Evolutionary conservation across 2,888 invertebrate species (phyloP).

Genomic region (Eupithecia dodoneata): DNA sequence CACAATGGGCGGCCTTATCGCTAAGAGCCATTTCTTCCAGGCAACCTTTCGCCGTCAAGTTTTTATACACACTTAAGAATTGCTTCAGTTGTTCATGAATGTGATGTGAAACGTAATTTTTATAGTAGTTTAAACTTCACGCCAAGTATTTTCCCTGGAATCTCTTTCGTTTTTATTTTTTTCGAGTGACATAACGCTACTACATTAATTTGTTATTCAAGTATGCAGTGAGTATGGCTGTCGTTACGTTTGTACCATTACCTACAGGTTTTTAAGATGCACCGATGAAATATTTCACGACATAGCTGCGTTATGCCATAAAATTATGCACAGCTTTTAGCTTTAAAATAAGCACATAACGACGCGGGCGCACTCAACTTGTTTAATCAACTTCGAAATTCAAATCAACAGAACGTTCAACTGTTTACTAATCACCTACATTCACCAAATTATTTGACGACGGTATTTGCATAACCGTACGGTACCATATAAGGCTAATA

Average conservation of each 20-base stretch:
- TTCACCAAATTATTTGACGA: constrained; percentile 55
- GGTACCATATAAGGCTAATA: constrained; percentile 41
- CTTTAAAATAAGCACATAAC: constrained; percentile 21
- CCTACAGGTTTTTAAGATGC: not conserved
- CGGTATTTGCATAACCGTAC: constrained; percentile 47
- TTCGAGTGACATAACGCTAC: not conserved
- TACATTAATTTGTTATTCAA: not conserved
- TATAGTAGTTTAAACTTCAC: too few species aligned
- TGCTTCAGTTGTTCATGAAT: too few species aligned
- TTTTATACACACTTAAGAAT: too few species aligned
- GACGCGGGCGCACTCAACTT: constrained; percentile 23
- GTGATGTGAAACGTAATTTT: too few species aligned
- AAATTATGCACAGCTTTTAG: constrained; percentile 22
- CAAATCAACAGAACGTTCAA: constrained; percentile 40
- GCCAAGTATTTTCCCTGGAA: too few species aligned
- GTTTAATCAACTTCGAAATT: constrained; percentile 39
- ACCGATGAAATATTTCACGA: not conserved
- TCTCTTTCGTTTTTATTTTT: too few species aligned
- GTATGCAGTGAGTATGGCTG: not conserved
- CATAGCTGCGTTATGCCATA: not conserved
- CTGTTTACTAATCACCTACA: constrained; percentile 52
- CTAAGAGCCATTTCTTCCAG: too few species aligned
- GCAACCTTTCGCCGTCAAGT: too few species aligned
- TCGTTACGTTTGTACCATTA: not conserved
- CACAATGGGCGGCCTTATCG: too few species aligned